phyloP scores from a whole-genome alignment of 2,888 invertebrate species.

The Clostera curtula region DNA sequence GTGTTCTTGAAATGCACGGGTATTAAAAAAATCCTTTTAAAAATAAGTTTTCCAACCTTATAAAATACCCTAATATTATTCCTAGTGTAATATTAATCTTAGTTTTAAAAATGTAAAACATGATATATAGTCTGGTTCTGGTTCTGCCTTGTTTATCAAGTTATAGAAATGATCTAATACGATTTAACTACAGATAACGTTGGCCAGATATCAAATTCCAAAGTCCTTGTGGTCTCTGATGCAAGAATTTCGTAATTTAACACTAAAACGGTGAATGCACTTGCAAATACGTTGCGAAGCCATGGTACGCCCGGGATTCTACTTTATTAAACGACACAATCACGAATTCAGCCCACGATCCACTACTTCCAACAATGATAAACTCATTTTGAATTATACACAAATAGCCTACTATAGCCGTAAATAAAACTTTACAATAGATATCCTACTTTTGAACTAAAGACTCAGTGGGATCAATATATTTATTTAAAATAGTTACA shows the following conservation, averaged over 20 bases:
- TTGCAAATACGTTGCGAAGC: conserved; percentile 39
- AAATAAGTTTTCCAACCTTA: too few species aligned
- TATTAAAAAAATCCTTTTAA: too few species aligned
- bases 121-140: too few species aligned
- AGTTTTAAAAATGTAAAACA: too few species aligned
- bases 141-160: too few species aligned
- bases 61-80: too few species aligned
- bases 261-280: conserved; percentile 48
- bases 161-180: too few species aligned
- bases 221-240: conserved; percentile 30
- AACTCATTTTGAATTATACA: conserved; percentile 33
- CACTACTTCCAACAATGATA: conserved; percentile 47
- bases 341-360: conserved; percentile 61
- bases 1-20: too few species aligned
- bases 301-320: conserved; percentile 39
- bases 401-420: conserved; percentile 18
- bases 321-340: conserved; percentile 56
- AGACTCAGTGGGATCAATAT: background rate
- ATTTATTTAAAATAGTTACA: background rate
- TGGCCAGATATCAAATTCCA: conserved; percentile 26
- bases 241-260: conserved; percentile 47
- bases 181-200: too few species aligned
- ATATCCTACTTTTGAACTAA: conserved; percentile 2
- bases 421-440: conserved; percentile 17
- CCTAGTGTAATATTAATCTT: too few species aligned